phyloP scores from a whole-genome alignment of 1,140 invertebrate genomes.

The Neotoxoptera formosana region DNA sequence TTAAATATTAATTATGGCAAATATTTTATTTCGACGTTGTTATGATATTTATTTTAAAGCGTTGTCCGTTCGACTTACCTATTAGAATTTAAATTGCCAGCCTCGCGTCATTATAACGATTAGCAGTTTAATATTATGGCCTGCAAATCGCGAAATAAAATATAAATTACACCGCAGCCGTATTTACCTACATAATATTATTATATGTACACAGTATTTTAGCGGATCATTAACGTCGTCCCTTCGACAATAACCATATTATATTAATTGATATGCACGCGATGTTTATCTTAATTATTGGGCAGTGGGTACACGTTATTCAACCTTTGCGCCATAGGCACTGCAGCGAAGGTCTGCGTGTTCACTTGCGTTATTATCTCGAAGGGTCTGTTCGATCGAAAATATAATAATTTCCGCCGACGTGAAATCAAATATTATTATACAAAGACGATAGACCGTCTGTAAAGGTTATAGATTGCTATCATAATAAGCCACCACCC shows the following conservation, averaged over 20 bases:
- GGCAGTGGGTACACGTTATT: neutral
- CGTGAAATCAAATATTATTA: neutral
- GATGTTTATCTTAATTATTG: neutral
- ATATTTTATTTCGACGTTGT: too few species aligned
- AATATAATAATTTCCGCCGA: neutral
- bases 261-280: neutral
- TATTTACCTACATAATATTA: too few species aligned
- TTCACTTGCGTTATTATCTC: neutral
- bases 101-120: neutral
- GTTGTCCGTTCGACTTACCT: neutral
- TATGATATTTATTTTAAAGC: neutral
- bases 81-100: neutral
- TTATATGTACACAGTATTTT: neutral
- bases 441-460: too few species aligned
- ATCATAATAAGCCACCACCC: too few species aligned
- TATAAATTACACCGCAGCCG: neutral
- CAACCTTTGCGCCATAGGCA: neutral
- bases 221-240: neutral
- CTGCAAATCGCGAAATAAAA: neutral
- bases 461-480: too few species aligned
- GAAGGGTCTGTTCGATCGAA: neutral
- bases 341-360: neutral
- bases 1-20: neutral
- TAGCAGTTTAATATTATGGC: neutral
- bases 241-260: neutral